Evolutionary conservation across 2,113 vertebrate species (phyloP).

Genomic region (Nycticryphes semicollaris): DNA sequence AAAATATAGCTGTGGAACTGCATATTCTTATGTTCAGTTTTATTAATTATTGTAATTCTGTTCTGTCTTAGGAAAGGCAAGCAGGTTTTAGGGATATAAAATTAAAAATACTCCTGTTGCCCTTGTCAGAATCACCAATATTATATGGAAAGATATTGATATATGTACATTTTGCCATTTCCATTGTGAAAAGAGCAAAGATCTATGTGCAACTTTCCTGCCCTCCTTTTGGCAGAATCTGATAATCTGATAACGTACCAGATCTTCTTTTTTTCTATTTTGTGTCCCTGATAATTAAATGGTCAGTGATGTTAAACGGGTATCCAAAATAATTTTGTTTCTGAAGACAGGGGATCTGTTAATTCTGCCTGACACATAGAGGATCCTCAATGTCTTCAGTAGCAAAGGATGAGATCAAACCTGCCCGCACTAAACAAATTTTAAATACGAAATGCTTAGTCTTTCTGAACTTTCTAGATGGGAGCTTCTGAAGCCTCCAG

Average conservation of each 20-base stretch:
- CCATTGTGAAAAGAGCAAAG: background rate
- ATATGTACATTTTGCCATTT: background rate
- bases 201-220: background rate
- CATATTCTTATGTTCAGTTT: background rate
- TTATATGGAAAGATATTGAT: background rate
- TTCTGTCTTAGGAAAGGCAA: background rate
- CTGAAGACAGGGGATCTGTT: background rate
- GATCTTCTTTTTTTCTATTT: background rate
- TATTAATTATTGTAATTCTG: background rate
- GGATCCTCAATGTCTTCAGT: background rate
- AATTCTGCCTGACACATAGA: background rate
- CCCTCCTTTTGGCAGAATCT: background rate
- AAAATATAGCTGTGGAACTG: background rate
- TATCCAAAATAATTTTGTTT: background rate
- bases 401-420: background rate
- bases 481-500: background rate
- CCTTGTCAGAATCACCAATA: background rate
- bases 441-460: background rate
- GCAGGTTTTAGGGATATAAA: background rate
- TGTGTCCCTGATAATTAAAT: background rate
- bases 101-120: background rate
- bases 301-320: background rate
- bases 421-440: background rate
- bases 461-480: background rate
- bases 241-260: background rate